phyloP scores from a whole-genome alignment of 92 coral and sea anemone species.

The Zoanthus solanderi region DNA sequence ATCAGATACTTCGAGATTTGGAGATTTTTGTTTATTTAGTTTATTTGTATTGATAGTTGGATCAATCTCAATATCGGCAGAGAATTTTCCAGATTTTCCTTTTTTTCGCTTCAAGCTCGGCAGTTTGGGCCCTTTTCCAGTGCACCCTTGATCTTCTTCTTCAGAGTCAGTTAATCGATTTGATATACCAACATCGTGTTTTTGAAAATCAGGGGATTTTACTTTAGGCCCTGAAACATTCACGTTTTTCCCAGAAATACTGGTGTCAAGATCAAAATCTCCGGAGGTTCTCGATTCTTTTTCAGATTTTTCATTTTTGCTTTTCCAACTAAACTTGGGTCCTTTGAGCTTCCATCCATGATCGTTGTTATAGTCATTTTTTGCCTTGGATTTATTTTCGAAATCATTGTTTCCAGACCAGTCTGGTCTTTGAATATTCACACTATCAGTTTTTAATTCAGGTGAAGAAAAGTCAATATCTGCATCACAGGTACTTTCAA shows the following conservation, averaged over 20 bases:
- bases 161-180: not conserved
- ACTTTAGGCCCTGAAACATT: not conserved
- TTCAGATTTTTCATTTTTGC: conserved; percentile 1
- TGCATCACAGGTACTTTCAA: not conserved
- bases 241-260: not conserved
- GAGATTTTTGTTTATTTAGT: not conserved
- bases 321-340: conserved; percentile 10
- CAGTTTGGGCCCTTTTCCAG: not conserved
- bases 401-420: not conserved
- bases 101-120: not conserved
- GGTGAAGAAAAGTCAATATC: conserved; percentile 19
- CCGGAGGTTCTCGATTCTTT: not conserved
- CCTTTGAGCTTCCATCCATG: conserved; percentile 5
- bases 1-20: not conserved
- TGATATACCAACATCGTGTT: not conserved
- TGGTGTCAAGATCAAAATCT: not conserved
- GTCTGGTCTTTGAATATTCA: not conserved
- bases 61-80: not conserved
- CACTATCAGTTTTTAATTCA: not conserved
- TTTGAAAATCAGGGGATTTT: not conserved
- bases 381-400: not conserved
- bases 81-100: not conserved
- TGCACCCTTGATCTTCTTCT: not conserved
- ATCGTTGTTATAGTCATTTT: not conserved
- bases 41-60: not conserved